These are phyloP conservation scores for Andrena trimmerana DNA, from an alignment of 2,888 invertebrate species.

Conservation along the genomic window DNA sequence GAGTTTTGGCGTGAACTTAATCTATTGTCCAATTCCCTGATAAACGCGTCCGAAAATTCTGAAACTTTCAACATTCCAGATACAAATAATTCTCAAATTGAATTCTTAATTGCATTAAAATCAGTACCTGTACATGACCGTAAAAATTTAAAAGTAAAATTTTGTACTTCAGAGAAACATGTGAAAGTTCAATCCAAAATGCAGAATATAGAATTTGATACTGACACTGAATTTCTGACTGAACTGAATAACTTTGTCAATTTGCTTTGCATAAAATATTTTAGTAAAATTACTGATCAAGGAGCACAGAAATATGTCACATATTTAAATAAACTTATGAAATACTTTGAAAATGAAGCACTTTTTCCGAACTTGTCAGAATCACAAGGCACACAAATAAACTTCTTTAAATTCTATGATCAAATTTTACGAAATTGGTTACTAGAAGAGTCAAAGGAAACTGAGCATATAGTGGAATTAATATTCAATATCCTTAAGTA, in stretches of 20 bases:
- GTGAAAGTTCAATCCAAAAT: slow-evolving; percentile 55
- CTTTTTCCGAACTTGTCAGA: slow-evolving; percentile 86
- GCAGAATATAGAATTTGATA: slow-evolving; percentile 55
- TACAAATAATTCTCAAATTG: slow-evolving; percentile 82
- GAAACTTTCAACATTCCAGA: slow-evolving; percentile 52
- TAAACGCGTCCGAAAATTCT: slow-evolving; percentile 56
- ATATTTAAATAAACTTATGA: slow-evolving; percentile 86
- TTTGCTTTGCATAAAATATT: slow-evolving; percentile 86
- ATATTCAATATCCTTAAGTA: slow-evolving; percentile 88
- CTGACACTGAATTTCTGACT: slow-evolving; percentile 83
- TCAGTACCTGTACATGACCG: slow-evolving; percentile 83
- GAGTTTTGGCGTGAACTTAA: slow-evolving; percentile 84
- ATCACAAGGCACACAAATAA: slow-evolving; percentile 75
- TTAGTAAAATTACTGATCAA: slow-evolving; percentile 86
- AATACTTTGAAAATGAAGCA: slow-evolving; percentile 86
- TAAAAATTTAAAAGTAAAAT: slow-evolving; percentile 87
- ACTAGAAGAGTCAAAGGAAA: slow-evolving; percentile 85
- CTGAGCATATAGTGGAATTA: slow-evolving; percentile 87
- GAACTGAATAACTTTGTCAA: slow-evolving; percentile 86
- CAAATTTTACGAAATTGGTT: slow-evolving; percentile 86
- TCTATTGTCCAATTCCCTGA: slow-evolving; percentile 77
- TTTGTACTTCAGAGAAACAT: slow-evolving; percentile 81
- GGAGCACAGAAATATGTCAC: slow-evolving; percentile 85
- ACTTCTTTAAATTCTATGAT: slow-evolving; percentile 83
- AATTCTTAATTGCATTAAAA: slow-evolving; percentile 85